These are phyloP conservation scores for Nasalis larvatus DNA, from an alignment of 2,113 vertebrate genomes.

Conservation along the genomic window DNA sequence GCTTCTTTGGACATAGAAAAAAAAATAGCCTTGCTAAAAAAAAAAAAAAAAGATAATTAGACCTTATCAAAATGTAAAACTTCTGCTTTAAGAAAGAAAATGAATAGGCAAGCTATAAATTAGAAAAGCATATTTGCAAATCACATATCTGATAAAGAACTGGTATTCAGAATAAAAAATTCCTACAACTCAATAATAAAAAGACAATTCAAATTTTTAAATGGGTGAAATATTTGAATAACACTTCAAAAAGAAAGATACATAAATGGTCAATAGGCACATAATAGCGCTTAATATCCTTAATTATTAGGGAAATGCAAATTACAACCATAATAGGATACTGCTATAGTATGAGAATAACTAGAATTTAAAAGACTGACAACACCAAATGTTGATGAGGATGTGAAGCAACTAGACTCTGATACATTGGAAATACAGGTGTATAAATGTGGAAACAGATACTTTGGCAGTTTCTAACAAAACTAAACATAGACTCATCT, in stretches of 20 bases:
- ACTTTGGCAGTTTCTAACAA: neutral
- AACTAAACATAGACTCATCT: neutral
- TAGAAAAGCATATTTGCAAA: neutral
- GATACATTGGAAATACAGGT: neutral
- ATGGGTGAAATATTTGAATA: neutral
- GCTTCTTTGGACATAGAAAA: neutral
- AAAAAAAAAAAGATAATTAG: neutral
- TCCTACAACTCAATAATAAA: neutral
- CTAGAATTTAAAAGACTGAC: conserved; percentile 8
- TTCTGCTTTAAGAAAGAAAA: neutral
- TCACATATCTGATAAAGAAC: neutral
- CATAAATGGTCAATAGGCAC: neutral
- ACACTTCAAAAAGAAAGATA: neutral
- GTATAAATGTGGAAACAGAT: neutral
- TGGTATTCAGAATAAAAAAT: neutral
- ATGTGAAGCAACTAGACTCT: neutral
- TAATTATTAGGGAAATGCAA: neutral
- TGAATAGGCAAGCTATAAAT: neutral
- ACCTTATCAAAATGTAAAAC: neutral
- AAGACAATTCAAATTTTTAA: neutral
- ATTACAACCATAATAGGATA: neutral
- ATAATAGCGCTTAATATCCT: neutral
- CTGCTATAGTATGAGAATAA: neutral
- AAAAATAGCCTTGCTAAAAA: neutral
- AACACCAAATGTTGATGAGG: neutral